Evolutionary conservation across 2,113 vertebrate species (phyloP).

Genomic region (Rhabdomys dilectus): DNA sequence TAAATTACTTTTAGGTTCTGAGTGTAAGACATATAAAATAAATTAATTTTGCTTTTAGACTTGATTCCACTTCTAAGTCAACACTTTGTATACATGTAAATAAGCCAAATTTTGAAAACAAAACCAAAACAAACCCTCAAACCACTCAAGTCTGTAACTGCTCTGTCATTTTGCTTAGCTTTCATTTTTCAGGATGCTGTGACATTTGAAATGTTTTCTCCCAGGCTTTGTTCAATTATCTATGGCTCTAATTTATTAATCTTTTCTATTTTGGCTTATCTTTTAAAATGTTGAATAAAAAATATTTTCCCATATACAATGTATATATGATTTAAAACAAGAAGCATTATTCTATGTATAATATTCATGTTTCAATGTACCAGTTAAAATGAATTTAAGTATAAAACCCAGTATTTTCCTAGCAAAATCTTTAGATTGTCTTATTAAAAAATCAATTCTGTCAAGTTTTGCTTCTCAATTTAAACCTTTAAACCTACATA

Average conservation of each 20-base stretch:
- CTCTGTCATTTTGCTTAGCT: not conserved
- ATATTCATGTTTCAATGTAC: not conserved
- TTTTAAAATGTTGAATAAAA: not conserved
- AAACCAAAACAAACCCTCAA: no score
- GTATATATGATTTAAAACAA: not conserved
- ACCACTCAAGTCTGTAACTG: not conserved
- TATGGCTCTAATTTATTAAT: not conserved
- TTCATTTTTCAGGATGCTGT: not conserved
- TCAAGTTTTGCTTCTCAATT: not conserved
- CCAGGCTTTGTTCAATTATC: not conserved
- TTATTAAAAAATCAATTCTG: not conserved
- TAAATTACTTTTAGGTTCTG: not conserved
- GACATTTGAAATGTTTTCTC: not conserved
- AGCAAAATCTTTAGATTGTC: not conserved
- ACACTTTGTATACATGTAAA: not conserved
- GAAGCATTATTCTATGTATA: not conserved
- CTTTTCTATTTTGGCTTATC: not conserved
- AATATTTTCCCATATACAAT: not conserved
- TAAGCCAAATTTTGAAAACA: not conserved
- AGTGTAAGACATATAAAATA: not conserved
- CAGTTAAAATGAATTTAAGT: not conserved
- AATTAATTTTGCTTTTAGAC: not conserved
- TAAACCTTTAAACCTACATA: not conserved
- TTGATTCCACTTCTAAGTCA: not conserved
- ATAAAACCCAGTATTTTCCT: not conserved